These are phyloP conservation scores for Araneus ventricosus DNA, from an alignment of 1,140 invertebrate species.

Conservation along the genomic window DNA sequence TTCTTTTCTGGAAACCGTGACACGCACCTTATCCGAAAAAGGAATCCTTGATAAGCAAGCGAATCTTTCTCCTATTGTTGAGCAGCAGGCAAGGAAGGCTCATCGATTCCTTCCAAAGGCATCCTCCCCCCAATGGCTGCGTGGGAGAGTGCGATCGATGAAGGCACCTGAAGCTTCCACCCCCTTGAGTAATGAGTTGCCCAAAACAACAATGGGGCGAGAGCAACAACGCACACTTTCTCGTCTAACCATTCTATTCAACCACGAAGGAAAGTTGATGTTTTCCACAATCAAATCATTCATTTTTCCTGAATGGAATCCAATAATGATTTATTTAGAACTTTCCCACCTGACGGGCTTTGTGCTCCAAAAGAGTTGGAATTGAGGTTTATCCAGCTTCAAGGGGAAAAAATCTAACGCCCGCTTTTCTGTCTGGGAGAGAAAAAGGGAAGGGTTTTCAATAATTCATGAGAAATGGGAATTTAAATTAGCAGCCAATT, in stretches of 20 bases:
- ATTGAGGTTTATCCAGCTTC: background rate
- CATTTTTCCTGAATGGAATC: background rate
- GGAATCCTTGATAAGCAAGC: background rate
- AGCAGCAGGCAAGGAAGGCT: background rate
- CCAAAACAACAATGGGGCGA: background rate
- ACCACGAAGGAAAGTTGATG: background rate
- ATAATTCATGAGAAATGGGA: background rate
- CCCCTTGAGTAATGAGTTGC: conserved; percentile 2
- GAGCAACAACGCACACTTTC: background rate
- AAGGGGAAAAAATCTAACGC: background rate
- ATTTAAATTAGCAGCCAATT: background rate
- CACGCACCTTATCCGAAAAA: background rate
- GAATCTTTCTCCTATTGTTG: conserved; percentile 19
- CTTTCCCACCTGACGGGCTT: background rate
- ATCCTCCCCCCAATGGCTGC: background rate
- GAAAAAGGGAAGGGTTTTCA: background rate
- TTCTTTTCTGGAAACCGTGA: background rate
- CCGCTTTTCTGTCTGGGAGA: background rate
- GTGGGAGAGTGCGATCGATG: conserved; percentile 9
- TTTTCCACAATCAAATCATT: background rate
- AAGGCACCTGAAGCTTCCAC: conserved; percentile 15
- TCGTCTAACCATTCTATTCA: background rate
- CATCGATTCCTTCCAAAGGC: background rate
- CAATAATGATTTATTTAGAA: background rate
- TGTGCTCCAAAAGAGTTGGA: background rate